phyloP scores from a whole-genome alignment of 2,113 vertebrate genomes.

The Poeciliopsis retropinna region DNA sequence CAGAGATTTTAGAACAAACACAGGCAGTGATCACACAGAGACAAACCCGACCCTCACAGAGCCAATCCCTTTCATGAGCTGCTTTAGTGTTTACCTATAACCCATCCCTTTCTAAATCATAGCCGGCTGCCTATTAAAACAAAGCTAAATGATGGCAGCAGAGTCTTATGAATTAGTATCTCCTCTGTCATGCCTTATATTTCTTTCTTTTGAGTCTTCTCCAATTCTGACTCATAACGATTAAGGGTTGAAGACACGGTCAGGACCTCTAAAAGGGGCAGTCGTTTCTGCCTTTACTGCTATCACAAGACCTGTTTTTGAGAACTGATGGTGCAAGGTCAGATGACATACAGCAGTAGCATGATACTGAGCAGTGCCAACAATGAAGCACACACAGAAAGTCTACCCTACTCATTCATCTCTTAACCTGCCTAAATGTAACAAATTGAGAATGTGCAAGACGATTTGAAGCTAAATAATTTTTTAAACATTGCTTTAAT shows the following conservation, averaged over 20 bases:
- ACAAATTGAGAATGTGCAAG: constrained; percentile 6
- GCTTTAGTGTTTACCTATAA: constrained; percentile 62
- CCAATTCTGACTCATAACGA: constrained; percentile 48
- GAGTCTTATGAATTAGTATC: constrained; percentile 63
- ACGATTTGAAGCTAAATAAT: not conserved
- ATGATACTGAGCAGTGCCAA: constrained; percentile 52
- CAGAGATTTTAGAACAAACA: constrained; percentile 39
- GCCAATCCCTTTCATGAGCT: constrained; percentile 24
- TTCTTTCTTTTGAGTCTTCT: constrained; percentile 43
- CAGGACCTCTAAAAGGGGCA: constrained; percentile 55
- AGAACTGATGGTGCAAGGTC: constrained; percentile 55
- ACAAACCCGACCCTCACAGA: constrained; percentile 15
- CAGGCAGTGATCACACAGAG: constrained; percentile 18
- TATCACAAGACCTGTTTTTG: constrained; percentile 62
- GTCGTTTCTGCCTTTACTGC: constrained; percentile 47
- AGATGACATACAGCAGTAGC: constrained; percentile 63
- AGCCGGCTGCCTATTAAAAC: constrained; percentile 58
- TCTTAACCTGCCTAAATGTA: constrained; percentile 21
- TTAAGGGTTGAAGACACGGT: constrained; percentile 76
- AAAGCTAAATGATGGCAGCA: constrained; percentile 75
- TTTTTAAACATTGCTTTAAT: not conserved
- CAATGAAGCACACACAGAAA: constrained; percentile 27
- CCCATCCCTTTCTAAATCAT: constrained; percentile 53
- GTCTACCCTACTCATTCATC: constrained; percentile 17
- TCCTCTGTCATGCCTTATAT: constrained; percentile 59